These are phyloP conservation scores for Tachystola acroxantha DNA, from an alignment of 2,888 invertebrate species.

Conservation along the genomic window DNA sequence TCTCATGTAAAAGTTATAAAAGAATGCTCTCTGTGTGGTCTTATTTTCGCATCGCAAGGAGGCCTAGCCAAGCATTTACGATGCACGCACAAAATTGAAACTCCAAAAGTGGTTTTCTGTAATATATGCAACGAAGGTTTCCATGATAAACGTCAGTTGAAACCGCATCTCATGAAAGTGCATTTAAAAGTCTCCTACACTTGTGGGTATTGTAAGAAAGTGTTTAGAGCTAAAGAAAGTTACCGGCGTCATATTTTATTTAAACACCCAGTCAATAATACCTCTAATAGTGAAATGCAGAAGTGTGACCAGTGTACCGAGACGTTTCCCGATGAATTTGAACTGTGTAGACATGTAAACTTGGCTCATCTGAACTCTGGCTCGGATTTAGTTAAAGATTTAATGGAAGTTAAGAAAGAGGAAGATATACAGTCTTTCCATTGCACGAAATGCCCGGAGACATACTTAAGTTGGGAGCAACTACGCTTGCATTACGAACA, in stretches of 20 bases:
- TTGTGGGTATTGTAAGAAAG: slow-evolving; percentile 52
- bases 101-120: slow-evolving; percentile 55
- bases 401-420: slow-evolving; percentile 42
- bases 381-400: slow-evolving; percentile 15
- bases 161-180: slow-evolving; percentile 56
- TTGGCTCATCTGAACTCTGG: slow-evolving; percentile 26
- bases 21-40: slow-evolving; percentile 58
- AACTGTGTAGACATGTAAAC: slow-evolving; percentile 56
- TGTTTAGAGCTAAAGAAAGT: slow-evolving; percentile 62
- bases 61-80: slow-evolving; percentile 60
- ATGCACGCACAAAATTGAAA: slow-evolving; percentile 56
- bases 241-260: slow-evolving; percentile 53
- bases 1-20: slow-evolving; percentile 51
- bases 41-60: slow-evolving; percentile 58
- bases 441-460: slow-evolving; percentile 57
- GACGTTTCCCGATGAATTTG: slow-evolving; percentile 55
- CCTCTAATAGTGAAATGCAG: slow-evolving; percentile 28
- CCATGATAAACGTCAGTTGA: slow-evolving; percentile 53
- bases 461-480: slow-evolving; percentile 44
- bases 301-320: slow-evolving; percentile 55
- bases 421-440: slow-evolving; percentile 38
- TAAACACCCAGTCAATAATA: slow-evolving; percentile 41
- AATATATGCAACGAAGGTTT: slow-evolving; percentile 60
- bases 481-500: slow-evolving; percentile 52
- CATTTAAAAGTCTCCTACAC: slow-evolving; percentile 63